phyloP scores from a whole-genome alignment of 2,888 invertebrate genomes.

The Blomia tropicalis region DNA sequence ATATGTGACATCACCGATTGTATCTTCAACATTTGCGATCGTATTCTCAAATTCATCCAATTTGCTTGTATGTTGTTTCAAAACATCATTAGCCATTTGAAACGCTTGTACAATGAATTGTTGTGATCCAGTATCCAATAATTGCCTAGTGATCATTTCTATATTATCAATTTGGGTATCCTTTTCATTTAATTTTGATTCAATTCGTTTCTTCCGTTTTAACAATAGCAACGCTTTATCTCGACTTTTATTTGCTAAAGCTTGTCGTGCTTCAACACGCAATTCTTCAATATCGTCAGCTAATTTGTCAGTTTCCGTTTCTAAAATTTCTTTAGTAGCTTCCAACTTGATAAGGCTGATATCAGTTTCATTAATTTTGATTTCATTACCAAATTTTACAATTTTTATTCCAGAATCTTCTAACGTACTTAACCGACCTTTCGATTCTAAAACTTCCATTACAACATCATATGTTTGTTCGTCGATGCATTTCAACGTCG shows the following conservation, averaged over 20 bases:
- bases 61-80: conserved; percentile 14
- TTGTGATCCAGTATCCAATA: conserved; percentile 18
- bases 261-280: conserved; percentile 12
- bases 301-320: conserved; percentile 15
- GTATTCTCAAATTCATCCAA: conserved; percentile 17
- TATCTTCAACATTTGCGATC: conserved; percentile 21
- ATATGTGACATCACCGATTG: conserved; percentile 6
- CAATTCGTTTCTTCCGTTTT: conserved; percentile 22
- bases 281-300: conserved; percentile 18
- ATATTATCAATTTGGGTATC: conserved; percentile 24
- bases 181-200: conserved; percentile 14
- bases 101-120: conserved; percentile 16
- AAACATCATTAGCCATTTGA: conserved; percentile 11
- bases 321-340: conserved; percentile 18
- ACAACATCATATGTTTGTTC: conserved; percentile 9
- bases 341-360: conserved; percentile 19
- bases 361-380: conserved; percentile 17
- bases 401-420: conserved; percentile 17
- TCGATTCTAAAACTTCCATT: neutral
- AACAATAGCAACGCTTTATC: conserved; percentile 20
- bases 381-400: conserved; percentile 18
- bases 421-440: conserved; percentile 18
- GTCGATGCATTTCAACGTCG: neutral
- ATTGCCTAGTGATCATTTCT: conserved; percentile 13
- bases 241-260: conserved; percentile 8